phyloP scores from a whole-genome alignment of 37 sponge, comb jelly and placozoan species.

The Agelas oroides region DNA sequence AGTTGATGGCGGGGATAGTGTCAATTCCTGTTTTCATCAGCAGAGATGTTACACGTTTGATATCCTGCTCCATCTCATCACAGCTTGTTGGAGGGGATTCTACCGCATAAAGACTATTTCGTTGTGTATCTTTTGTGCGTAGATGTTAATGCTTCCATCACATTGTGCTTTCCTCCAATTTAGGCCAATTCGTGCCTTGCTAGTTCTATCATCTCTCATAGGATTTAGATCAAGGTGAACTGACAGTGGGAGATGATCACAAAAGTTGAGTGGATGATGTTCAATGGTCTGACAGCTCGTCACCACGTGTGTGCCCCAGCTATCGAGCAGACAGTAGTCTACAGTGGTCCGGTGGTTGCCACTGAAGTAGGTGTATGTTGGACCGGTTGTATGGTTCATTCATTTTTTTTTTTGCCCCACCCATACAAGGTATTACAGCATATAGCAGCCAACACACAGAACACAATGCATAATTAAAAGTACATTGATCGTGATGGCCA shows the following conservation, averaged over 20 bases:
- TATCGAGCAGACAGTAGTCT: constrained; percentile 15
- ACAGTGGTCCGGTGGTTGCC: not conserved
- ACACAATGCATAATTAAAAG: no score
- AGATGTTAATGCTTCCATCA: not conserved
- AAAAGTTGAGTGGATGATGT: constrained; percentile 6
- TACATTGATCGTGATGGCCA: no score
- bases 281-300: not conserved
- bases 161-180: not conserved
- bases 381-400: no score
- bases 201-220: no score
- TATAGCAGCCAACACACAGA: no score
- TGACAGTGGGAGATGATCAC: constrained; percentile 12
- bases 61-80: constrained; percentile 1
- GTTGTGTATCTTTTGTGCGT: not conserved
- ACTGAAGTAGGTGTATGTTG: not conserved
- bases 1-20: not conserved
- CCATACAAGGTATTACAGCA: no score
- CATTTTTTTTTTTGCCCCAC: no score
- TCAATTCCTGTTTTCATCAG: not conserved
- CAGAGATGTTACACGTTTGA: not conserved
- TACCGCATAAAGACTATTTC: not conserved
- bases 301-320: not conserved
- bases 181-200: not conserved
- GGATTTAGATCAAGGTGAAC: not conserved
- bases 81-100: not conserved